phyloP scores from a whole-genome alignment of 2,113 vertebrate species.

The Notarius quadriscutis region DNA sequence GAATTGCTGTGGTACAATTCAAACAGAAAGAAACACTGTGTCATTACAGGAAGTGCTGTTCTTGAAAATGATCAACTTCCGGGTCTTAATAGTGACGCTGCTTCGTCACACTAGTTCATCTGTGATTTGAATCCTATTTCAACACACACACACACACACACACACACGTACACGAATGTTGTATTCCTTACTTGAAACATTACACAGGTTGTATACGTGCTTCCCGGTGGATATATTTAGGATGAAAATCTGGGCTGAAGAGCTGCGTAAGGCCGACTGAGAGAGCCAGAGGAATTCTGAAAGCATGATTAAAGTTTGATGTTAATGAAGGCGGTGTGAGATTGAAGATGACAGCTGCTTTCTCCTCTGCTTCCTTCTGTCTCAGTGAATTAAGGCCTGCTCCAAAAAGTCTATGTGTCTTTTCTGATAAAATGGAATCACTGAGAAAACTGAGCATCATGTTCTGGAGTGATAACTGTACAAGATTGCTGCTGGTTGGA shows the following conservation, averaged over 20 bases:
- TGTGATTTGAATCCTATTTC: not conserved
- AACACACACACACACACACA: not conserved
- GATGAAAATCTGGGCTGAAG: not conserved
- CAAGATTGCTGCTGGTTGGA: not conserved
- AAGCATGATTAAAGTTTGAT: constrained; percentile 99
- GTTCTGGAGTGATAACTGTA: not conserved
- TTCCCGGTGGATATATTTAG: too few species aligned
- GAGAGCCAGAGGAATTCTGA: constrained; percentile 78
- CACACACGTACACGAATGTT: not conserved
- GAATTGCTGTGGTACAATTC: not conserved
- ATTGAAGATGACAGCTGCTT: constrained; percentile 96
- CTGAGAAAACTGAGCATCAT: constrained; percentile 74
- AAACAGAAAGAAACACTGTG: not conserved
- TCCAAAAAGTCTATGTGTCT: constrained; percentile 74
- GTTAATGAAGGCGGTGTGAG: constrained; percentile 92
- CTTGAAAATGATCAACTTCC: not conserved
- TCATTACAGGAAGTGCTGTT: not conserved
- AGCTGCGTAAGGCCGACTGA: not conserved
- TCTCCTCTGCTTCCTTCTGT: constrained; percentile 98
- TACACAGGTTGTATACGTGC: too few species aligned
- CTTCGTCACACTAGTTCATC: not conserved
- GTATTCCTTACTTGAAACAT: not conserved
- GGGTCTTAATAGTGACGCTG: not conserved
- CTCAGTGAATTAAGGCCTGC: constrained; percentile 87
- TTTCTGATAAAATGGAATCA: constrained; percentile 66